phyloP scores from a whole-genome alignment of 1,140 invertebrate genomes.

The Drosophila guanche region DNA sequence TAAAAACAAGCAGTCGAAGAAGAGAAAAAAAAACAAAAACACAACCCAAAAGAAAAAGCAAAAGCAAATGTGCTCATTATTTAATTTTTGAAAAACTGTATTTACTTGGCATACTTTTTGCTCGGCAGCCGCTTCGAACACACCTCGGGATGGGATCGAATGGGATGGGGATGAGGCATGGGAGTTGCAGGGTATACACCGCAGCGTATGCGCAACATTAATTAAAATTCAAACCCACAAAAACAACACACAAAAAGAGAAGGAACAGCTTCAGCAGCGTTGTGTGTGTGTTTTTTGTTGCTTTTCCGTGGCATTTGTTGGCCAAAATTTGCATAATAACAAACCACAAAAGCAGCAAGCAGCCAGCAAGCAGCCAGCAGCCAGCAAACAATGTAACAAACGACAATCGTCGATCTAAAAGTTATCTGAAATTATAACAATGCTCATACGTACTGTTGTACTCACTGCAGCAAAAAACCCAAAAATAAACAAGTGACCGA shows the following conservation, averaged over 20 bases:
- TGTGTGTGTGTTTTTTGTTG: constrained; percentile 16
- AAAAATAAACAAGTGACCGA: constrained; percentile 2
- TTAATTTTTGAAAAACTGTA: constrained; percentile 51
- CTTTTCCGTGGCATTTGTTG: constrained; percentile 56
- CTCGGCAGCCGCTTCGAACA: constrained; percentile 28
- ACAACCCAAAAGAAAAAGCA: neutral
- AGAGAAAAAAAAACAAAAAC: neutral
- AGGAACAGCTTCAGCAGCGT: constrained; percentile 8
- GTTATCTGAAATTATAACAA: constrained; percentile 54
- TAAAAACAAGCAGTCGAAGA: constrained; percentile 13
- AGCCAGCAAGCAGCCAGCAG: constrained; percentile 7
- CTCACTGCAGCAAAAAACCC: neutral
- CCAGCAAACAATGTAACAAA: constrained; percentile 53
- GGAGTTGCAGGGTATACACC: constrained; percentile 18
- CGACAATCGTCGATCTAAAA: constrained; percentile 57
- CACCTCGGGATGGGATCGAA: constrained; percentile 32
- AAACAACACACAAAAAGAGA: constrained; percentile 11
- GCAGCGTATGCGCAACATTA: constrained; percentile 66
- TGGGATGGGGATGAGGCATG: constrained; percentile 10
- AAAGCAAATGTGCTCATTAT: constrained; percentile 58
- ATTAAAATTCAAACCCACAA: constrained; percentile 57
- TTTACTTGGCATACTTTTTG: constrained; percentile 54
- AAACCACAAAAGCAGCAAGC: constrained; percentile 23
- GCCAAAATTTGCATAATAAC: constrained; percentile 70
- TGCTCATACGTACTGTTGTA: constrained; percentile 51